Evolutionary conservation across 2,113 vertebrate genomes (phyloP).

Genomic region (Gambusia holbrooki): DNA sequence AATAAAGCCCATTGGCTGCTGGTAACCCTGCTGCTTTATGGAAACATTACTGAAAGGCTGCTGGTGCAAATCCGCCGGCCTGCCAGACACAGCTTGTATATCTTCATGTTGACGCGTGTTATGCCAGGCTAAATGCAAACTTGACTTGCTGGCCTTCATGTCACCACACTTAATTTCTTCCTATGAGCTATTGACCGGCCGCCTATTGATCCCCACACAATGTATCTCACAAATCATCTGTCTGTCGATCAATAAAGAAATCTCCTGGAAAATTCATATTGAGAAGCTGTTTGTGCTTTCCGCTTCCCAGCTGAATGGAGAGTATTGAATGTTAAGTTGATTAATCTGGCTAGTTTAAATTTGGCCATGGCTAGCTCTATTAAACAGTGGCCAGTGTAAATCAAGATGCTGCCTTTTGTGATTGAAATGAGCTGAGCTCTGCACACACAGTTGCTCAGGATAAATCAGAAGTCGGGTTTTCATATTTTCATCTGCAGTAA

Average conservation of each 20-base stretch:
- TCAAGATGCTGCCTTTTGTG: conserved; percentile 95
- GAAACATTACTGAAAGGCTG: conserved; percentile 2
- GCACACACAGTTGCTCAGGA: conserved; percentile 82
- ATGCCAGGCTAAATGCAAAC: conserved; percentile 60
- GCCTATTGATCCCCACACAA: conserved; percentile 92
- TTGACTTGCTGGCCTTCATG: conserved; percentile 86
- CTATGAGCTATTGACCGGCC: conserved; percentile 88
- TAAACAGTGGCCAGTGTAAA: conserved; percentile 98
- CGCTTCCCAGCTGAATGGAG: conserved; percentile 58
- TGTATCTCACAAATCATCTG: conserved; percentile 99
- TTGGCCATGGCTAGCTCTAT: conserved; percentile 93
- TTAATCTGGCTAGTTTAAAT: conserved; percentile 99
- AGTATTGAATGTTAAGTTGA: conserved; percentile 98
- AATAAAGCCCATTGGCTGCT: conserved; percentile 27
- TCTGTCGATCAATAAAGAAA: conserved; percentile 98
- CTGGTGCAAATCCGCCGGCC: conserved; percentile 9
- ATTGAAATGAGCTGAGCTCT: conserved; percentile 96
- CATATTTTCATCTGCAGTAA: conserved; percentile 88
- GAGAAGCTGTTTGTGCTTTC: conserved; percentile 88
- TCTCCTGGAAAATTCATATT: conserved; percentile 99
- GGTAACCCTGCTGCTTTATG: background rate
- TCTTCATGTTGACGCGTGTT: conserved; percentile 38
- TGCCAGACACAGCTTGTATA: background rate
- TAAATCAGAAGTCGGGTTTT: conserved; percentile 86
- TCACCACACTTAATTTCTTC: conserved; percentile 85